Evolutionary conservation across 1,140 invertebrate genomes (phyloP).

Genomic region (Calephelis nemesis): DNA sequence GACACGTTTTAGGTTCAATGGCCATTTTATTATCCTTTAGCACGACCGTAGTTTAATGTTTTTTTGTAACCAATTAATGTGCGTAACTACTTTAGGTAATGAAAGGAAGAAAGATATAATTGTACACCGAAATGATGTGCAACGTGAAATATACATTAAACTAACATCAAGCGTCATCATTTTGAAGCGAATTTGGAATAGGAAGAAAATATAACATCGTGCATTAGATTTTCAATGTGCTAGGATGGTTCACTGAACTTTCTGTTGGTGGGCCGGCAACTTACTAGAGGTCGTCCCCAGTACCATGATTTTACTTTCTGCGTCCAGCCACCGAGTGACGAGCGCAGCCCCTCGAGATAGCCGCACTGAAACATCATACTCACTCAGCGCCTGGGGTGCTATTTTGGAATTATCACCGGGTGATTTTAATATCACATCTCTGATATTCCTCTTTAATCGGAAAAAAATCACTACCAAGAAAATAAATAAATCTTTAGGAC

Average conservation of each 20-base stretch:
- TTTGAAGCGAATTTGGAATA: constrained; percentile 70
- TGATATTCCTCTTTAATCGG: too few species aligned
- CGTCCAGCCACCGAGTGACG: constrained; percentile 94
- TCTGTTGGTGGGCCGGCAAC: constrained; percentile 79
- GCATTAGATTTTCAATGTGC: constrained; percentile 74
- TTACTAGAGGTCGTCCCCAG: constrained; percentile 96
- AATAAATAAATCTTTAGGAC: too few species aligned
- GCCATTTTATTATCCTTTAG: too few species aligned
- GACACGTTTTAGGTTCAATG: too few species aligned
- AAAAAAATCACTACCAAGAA: too few species aligned
- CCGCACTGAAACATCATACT: constrained; percentile 86
- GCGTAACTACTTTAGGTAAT: constrained; percentile 29
- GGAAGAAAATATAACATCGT: constrained; percentile 56
- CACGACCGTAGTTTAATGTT: background rate
- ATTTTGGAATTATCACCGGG: too few species aligned
- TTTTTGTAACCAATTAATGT: constrained; percentile 25
- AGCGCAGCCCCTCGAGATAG: constrained; percentile 94
- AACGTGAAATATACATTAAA: constrained; percentile 63
- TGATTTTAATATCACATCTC: constrained; percentile 21
- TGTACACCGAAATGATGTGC: constrained; percentile 69
- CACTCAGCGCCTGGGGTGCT: constrained; percentile 57
- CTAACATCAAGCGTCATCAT: constrained; percentile 73
- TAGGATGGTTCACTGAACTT: constrained; percentile 67
- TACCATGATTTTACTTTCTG: constrained; percentile 97
- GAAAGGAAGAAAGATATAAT: constrained; percentile 47